A percentile compares a stretch with the other conserved stretches of the same genome.
Conservation (phyloP, 2,797 vertebrate species). For the Enteromius radiatus region DNA sequence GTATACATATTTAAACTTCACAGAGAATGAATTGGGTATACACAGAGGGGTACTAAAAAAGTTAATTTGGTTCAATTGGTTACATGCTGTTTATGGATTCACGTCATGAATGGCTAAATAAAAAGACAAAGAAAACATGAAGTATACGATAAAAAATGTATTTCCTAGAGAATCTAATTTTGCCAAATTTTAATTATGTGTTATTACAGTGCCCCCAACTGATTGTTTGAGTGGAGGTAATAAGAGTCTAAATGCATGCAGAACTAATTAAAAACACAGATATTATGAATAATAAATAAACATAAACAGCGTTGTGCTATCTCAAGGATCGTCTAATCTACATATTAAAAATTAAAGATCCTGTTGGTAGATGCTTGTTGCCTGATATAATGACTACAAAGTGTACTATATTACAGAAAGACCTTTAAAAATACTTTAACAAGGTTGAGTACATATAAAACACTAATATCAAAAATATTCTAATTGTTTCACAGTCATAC, state of each 20-base stretch:
- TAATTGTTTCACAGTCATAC: background rate
- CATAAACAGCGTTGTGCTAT: background rate
- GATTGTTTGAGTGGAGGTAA: background rate
- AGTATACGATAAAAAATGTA: background rate
- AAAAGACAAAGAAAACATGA: background rate
- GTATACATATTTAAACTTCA: no score
- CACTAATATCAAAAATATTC: background rate
- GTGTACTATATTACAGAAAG: background rate
- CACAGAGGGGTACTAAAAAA: background rate
- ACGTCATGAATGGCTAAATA: background rate
- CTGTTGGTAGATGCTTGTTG: background rate
- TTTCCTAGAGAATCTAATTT: background rate
- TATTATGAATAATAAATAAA: constrained; percentile 1
- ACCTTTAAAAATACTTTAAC: background rate
- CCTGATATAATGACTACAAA: background rate
- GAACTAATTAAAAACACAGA: background rate
- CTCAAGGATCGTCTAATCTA: background rate
- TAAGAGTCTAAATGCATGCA: background rate
- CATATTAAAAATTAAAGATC: constrained; percentile 4
- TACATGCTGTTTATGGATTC: background rate
- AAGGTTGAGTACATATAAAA: background rate
- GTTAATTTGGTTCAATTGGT: background rate
- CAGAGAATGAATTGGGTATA: no score
- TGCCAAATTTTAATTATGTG: background rate
- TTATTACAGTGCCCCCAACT: constrained; percentile 3